These are phyloP conservation scores for Xiphophorus birchmanni DNA, from an alignment of 2,797 vertebrate species.

Conservation along the genomic window DNA sequence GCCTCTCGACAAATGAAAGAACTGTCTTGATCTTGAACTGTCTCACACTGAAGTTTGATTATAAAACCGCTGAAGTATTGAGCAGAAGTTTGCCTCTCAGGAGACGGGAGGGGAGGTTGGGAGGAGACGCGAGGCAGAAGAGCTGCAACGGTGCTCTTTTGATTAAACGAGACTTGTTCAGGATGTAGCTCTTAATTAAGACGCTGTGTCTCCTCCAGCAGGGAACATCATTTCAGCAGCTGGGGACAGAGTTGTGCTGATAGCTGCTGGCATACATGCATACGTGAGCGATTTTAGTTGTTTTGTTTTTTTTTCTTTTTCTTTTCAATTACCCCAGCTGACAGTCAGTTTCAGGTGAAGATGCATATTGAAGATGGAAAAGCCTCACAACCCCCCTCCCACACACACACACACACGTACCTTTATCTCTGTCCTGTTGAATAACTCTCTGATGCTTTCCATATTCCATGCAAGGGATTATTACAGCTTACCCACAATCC, in stretches of 20 bases:
- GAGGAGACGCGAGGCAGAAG: constrained; percentile 10
- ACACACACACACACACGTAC: constrained; percentile 47
- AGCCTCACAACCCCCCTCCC: constrained; percentile 32
- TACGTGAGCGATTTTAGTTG: neutral
- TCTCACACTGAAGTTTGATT: constrained; percentile 4
- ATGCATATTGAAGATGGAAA: constrained; percentile 68
- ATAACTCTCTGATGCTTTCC: constrained; percentile 90
- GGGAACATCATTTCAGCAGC: constrained; percentile 36
- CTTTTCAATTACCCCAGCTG: constrained; percentile 37
- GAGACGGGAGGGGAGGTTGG: constrained; percentile 9
- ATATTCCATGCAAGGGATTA: constrained; percentile 92
- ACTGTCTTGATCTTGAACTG: neutral
- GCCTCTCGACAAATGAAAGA: neutral
- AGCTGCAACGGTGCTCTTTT: constrained; percentile 32
- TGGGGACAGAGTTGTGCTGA: constrained; percentile 22
- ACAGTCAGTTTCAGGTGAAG: constrained; percentile 64
- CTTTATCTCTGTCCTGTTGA: constrained; percentile 85
- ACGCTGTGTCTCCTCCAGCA: constrained; percentile 38
- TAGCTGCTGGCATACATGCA: constrained; percentile 6
- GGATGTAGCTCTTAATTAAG: constrained; percentile 62
- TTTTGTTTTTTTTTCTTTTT: neutral
- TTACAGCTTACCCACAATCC: constrained; percentile 90
- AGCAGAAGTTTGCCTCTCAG: constrained; percentile 20
- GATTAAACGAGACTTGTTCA: constrained; percentile 57
- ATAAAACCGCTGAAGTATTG: constrained; percentile 22